Conservation (phyloP, 1,140 invertebrate species). For the Musca domestica region DNA sequence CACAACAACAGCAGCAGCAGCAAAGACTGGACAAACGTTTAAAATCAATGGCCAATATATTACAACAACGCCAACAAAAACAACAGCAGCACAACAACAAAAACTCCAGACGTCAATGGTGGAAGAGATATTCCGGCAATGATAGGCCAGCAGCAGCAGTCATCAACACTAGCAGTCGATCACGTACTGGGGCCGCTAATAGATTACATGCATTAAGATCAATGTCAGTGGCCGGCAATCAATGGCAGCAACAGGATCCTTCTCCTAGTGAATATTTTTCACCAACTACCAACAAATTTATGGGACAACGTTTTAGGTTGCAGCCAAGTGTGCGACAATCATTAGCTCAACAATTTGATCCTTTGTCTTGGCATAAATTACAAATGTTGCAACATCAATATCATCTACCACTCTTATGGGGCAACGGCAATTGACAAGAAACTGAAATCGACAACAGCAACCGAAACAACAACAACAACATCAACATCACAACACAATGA, state of each 20-base stretch:
- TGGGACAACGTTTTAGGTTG: constrained; percentile 19
- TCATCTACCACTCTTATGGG: constrained; percentile 27
- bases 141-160: too few species aligned
- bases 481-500: constrained; percentile 27
- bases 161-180: constrained; percentile 1
- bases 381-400: constrained; percentile 35
- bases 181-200: constrained; percentile 11
- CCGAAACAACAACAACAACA: constrained; percentile 27
- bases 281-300: constrained; percentile 31
- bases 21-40: constrained; percentile 16
- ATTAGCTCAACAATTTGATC: constrained; percentile 14
- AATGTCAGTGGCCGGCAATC: constrained; percentile 38
- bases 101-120: constrained; percentile 13
- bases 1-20: constrained; percentile 9
- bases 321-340: constrained; percentile 28
- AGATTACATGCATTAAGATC: constrained; percentile 36
- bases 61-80: constrained; percentile 16
- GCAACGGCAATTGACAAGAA: background rate
- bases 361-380: constrained; percentile 33
- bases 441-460: constrained; percentile 6
- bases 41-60: constrained; percentile 14
- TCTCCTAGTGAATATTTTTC: constrained; percentile 30
- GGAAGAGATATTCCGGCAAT: constrained; percentile 22
- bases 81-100: constrained; percentile 23
- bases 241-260: background rate